phyloP scores from a whole-genome alignment of 2,797 vertebrate species.

The Galaxias olidus region DNA sequence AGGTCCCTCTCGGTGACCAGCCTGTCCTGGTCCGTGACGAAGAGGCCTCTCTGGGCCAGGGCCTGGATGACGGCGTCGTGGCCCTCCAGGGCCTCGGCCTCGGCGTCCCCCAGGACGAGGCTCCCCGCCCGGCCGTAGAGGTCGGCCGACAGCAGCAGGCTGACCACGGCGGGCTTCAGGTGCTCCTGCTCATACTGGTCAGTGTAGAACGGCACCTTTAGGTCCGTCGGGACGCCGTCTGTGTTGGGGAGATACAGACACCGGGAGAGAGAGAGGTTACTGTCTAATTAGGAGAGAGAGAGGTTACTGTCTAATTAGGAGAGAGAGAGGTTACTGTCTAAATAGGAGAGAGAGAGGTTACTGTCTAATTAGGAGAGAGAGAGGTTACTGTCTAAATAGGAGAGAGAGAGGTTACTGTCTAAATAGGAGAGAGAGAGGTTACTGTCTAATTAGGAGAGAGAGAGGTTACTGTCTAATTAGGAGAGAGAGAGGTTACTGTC shows the following conservation, averaged over 20 bases:
- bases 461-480: too few species aligned
- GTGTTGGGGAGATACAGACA: conserved; percentile 8
- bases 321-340: background rate
- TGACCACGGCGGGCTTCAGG: conserved; percentile 91
- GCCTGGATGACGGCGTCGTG: conserved; percentile 96
- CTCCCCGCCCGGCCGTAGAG: conserved; percentile 94
- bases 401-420: too few species aligned
- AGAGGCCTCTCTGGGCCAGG: conserved; percentile 92
- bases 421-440: too few species aligned
- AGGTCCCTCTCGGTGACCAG: conserved; percentile 94
- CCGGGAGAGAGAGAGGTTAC: background rate
- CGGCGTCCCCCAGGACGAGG: conserved; percentile 88
- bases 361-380: too few species aligned
- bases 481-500: too few species aligned
- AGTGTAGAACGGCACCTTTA: conserved; percentile 93
- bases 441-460: too few species aligned
- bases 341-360: too few species aligned
- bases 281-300: conserved; percentile 1
- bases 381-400: too few species aligned
- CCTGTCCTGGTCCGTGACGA: conserved; percentile 93
- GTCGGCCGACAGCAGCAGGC: conserved; percentile 91
- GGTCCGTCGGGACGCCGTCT: conserved; percentile 91
- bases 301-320: background rate
- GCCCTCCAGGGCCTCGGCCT: conserved; percentile 87
- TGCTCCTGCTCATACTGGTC: conserved; percentile 99